These are phyloP conservation scores for Psammodynastes pulverulentus DNA, from an alignment of 2,113 vertebrate genomes.

Conservation along the genomic window DNA sequence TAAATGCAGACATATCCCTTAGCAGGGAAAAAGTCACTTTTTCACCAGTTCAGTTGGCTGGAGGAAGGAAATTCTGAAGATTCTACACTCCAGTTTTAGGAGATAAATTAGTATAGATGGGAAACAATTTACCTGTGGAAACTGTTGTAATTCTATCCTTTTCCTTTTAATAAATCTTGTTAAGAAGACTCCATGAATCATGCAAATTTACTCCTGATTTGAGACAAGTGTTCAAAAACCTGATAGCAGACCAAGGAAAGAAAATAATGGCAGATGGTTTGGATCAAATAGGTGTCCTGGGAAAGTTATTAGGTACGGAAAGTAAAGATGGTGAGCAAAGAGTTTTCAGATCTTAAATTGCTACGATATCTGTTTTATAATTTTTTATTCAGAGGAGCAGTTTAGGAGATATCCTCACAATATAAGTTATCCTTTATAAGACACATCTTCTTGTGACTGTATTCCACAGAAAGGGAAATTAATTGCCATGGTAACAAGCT, in stretches of 20 bases:
- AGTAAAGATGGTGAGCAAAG: not conserved
- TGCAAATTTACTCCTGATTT: not conserved
- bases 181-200: not conserved
- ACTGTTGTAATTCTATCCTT: not conserved
- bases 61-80: not conserved
- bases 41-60: not conserved
- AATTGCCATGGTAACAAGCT: constrained; percentile 9
- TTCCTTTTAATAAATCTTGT: not conserved
- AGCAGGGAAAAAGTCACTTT: not conserved
- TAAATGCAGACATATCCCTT: not conserved
- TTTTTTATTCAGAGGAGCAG: not conserved
- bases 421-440: not conserved
- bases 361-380: not conserved
- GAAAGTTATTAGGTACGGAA: not conserved
- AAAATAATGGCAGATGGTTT: not conserved
- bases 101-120: not conserved
- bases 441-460: not conserved
- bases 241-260: not conserved
- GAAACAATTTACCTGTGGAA: not conserved
- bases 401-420: not conserved
- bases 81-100: not conserved
- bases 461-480: constrained; percentile 2
- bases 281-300: not conserved
- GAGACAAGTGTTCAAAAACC: not conserved
- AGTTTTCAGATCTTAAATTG: not conserved